Conservation (phyloP, 2,888 invertebrate genomes). For the Sisyra terminalis region DNA sequence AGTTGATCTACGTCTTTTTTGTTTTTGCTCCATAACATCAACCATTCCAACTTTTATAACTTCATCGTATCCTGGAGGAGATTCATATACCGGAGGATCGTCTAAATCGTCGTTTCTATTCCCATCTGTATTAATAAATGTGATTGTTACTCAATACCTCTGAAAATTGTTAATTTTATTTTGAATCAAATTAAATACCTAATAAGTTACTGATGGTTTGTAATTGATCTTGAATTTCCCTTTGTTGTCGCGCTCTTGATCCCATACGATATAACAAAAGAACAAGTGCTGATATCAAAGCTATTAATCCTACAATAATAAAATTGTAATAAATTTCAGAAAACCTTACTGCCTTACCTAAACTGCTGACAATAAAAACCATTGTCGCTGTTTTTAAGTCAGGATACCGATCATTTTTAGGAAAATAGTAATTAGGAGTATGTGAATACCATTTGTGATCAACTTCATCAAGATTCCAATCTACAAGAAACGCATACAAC, state of each 20-base stretch:
- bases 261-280: slow-evolving; percentile 45
- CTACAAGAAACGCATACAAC: slow-evolving; percentile 19
- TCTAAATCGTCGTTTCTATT: slow-evolving; percentile 32
- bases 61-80: slow-evolving; percentile 55
- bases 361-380: slow-evolving; percentile 43
- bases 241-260: slow-evolving; percentile 38
- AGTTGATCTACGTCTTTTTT: background rate
- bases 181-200: slow-evolving; percentile 25
- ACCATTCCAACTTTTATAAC: slow-evolving; percentile 33
- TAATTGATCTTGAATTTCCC: slow-evolving; percentile 45
- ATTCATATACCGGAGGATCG: slow-evolving; percentile 51
- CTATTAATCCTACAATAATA: slow-evolving; percentile 29
- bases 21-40: background rate
- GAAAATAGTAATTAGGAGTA: slow-evolving; percentile 55
- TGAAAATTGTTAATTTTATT: background rate
- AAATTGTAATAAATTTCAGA: background rate
- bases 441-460: slow-evolving; percentile 46
- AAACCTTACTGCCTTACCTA: slow-evolving; percentile 25
- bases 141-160: background rate
- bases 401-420: slow-evolving; percentile 46
- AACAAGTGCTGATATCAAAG: slow-evolving; percentile 43
- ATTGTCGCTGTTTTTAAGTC: slow-evolving; percentile 47
- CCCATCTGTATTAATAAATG: slow-evolving; percentile 23
- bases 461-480: slow-evolving; percentile 33
- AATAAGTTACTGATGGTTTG: slow-evolving; percentile 51